These are phyloP conservation scores for Sternarchorhynchus goeldii DNA, from an alignment of 2,797 vertebrate species.

Conservation along the genomic window DNA sequence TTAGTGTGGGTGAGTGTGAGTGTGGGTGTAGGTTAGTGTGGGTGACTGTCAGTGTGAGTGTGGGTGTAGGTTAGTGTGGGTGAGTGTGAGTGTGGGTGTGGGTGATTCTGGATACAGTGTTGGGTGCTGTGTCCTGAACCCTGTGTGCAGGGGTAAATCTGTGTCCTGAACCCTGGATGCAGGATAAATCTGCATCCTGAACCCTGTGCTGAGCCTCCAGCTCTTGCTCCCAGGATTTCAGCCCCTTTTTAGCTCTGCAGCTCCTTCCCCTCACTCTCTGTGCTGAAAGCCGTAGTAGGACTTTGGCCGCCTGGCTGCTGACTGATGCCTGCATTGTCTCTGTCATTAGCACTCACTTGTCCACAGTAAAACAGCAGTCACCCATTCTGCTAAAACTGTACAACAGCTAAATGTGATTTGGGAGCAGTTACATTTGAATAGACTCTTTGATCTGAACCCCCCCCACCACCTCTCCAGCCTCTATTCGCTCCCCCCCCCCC, in stretches of 20 bases:
- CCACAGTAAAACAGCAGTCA: conserved; percentile 80
- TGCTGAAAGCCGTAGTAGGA: conserved; percentile 84
- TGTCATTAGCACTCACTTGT: conserved; percentile 85
- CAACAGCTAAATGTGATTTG: conserved; percentile 79
- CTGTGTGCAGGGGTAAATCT: no score
- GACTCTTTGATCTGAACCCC: conserved; percentile 86
- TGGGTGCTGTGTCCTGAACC: no score
- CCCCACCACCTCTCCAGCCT: conserved; percentile 45
- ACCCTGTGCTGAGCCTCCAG: not conserved
- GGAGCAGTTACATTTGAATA: conserved; percentile 83
- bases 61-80: no score
- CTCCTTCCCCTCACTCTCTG: conserved; percentile 77
- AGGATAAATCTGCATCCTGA: conserved; percentile 58
- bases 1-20: no score
- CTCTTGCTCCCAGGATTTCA: not conserved
- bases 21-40: no score
- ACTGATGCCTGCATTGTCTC: conserved; percentile 85
- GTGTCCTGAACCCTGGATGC: not conserved
- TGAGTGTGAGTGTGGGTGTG: no score
- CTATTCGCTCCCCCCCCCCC: conserved; percentile 28
- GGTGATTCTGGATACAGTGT: no score
- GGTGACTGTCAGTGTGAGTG: no score
- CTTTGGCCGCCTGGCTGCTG: conserved; percentile 84
- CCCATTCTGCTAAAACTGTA: conserved; percentile 79
- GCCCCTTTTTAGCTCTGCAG: conserved; percentile 53